Percentiles rank a stretch among this genome's conserved stretches.
phyloP scores from a whole-genome alignment of 2,113 vertebrate species.

The Heliornis fulica region DNA sequence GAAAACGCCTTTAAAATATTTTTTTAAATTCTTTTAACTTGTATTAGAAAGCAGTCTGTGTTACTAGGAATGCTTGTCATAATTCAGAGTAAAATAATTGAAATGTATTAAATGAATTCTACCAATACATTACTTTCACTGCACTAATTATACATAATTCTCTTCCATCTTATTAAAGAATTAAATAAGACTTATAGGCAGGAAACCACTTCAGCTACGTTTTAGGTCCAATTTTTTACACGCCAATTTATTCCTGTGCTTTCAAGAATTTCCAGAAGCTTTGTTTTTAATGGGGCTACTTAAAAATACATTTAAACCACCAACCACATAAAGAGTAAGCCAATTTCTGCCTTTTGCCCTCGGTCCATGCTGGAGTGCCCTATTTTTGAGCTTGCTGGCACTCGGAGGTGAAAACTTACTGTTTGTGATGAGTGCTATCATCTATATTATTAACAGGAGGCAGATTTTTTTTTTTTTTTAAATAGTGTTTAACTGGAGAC shows the following conservation, averaged over 20 bases:
- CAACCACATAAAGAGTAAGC: neutral
- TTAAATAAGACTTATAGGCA: neutral
- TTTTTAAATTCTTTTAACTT: neutral
- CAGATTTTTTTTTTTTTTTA: neutral
- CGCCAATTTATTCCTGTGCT: neutral
- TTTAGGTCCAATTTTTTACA: neutral
- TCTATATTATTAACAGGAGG: too few relatives aligned
- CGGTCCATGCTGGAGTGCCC: neutral
- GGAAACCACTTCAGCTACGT: neutral
- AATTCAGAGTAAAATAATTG: neutral
- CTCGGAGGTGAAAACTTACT: neutral
- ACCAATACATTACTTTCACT: neutral
- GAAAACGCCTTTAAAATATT: neutral
- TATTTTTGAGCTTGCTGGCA: neutral
- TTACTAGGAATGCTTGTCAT: neutral
- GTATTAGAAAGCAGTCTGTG: neutral
- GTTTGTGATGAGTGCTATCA: too few relatives aligned
- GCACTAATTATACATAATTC: neutral
- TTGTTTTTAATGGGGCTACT: neutral
- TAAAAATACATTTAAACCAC: neutral
- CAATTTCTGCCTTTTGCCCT: neutral
- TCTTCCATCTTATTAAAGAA: neutral
- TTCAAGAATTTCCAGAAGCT: neutral
- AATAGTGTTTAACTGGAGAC: neutral
- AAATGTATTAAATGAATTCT: neutral